These are phyloP conservation scores for Heliconius aoede DNA, from an alignment of 2,888 invertebrate species.

Conservation along the genomic window DNA sequence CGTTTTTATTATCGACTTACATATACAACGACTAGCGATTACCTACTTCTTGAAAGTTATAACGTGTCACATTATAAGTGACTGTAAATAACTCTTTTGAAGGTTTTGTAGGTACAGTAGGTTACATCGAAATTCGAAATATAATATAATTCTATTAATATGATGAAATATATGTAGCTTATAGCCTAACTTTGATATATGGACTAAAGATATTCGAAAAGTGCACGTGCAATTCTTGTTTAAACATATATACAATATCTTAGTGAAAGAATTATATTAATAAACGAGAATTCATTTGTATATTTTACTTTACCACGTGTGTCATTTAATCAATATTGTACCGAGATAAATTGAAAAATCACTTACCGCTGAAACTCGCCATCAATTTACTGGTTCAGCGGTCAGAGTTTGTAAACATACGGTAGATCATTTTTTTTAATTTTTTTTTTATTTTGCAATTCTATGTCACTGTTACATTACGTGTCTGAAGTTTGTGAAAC, in stretches of 20 bases:
- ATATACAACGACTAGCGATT: not conserved
- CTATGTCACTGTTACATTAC: no score
- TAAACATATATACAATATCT: not conserved
- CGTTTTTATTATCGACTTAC: not conserved
- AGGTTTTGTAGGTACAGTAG: no score
- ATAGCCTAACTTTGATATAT: no score
- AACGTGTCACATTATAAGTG: no score
- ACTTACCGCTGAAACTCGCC: constrained; percentile 44
- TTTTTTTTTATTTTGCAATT: no score
- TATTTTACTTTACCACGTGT: not conserved
- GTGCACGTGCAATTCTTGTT: not conserved
- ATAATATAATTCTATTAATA: no score
- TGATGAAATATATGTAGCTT: no score
- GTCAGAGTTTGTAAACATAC: constrained; percentile 35
- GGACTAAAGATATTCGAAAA: no score
- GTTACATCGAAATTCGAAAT: no score
- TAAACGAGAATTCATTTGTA: not conserved
- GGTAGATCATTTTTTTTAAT: not conserved
- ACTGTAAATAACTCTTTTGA: no score
- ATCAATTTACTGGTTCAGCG: constrained; percentile 44
- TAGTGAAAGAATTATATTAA: not conserved
- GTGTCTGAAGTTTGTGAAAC: no score
- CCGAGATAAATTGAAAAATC: constrained; percentile 46
- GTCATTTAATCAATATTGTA: constrained; percentile 40
- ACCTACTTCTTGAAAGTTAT: no score